Evolutionary conservation across 2,797 vertebrate species (phyloP).

Genomic region (Oophaga sylvatica): DNA sequence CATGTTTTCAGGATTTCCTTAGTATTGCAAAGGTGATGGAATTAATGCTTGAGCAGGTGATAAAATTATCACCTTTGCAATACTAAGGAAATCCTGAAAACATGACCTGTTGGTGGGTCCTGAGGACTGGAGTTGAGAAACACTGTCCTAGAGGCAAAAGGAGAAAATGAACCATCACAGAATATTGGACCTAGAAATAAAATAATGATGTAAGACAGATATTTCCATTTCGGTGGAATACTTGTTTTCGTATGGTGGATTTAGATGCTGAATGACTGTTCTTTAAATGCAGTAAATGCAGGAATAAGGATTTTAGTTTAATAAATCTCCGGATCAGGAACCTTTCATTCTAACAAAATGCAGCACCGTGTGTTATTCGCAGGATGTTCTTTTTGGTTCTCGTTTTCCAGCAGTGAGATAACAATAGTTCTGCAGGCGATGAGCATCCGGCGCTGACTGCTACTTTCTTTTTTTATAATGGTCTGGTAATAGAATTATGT

Average conservation of each 20-base stretch:
- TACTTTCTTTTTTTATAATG: background rate
- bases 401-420: background rate
- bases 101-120: no score
- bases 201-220: background rate
- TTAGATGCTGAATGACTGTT: background rate
- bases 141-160: background rate
- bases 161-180: background rate
- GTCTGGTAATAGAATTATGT: constrained; percentile 46
- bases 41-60: no score
- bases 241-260: background rate
- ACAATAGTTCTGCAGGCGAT: background rate
- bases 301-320: background rate
- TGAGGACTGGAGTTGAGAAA: no score
- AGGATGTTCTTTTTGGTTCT: background rate
- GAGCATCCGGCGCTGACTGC: constrained; percentile 2
- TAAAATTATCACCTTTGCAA: no score
- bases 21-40: no score
- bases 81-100: no score
- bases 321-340: background rate
- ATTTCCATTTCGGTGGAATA: background rate
- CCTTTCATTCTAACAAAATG: background rate
- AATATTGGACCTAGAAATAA: background rate
- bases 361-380: background rate
- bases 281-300: background rate
- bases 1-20: no score